Evolutionary conservation across 1,140 invertebrate genomes (phyloP), one percentile per base, ranked within the genome.

Genomic region (Meloidogyne chitwoodi): DNA sequence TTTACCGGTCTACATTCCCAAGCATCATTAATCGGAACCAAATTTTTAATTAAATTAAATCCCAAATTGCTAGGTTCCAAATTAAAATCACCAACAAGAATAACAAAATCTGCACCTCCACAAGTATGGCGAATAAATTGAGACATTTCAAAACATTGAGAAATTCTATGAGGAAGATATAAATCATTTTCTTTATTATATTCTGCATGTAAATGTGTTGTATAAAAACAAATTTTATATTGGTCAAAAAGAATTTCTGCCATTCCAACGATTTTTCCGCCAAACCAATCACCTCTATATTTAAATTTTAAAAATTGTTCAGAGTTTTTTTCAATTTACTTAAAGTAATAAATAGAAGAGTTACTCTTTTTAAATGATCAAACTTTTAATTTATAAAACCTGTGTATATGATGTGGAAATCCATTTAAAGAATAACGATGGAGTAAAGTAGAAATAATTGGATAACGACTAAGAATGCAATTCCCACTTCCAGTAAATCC

Each of bases 361-460:
- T n/a, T n/a, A n/a, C n/a, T n/a, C n/a, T n/a, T n/a, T n/a, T n/a
- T n/a, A n/a, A n/a, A n/a, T n/a, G n/a, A n/a, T n/a, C n/a, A n/a
- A n/a, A n/a, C n/a, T n/a, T n/a, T 38, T 38, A 38, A 38, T 6
- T 12, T 11, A 62, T 14, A 22, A 19, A 38, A 80, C 80, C 81
- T 67, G 66, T 94, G 93, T 79, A 98, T 90, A 88, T 95, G 96
- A 87, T 98, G 95, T 70, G 95, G 92, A 86, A 96, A 97, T 3
- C 95, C 95, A 90, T 98, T 98, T n/a, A 98, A 88, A 38, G 93
- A 91, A 92, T 93, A 98, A 76, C 92, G 91, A 88, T 95, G 93
- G 82, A 94, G 95, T 84, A 95, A 92, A 0, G 93, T 92, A 86
- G 94, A 93, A 83, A 92, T 88, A 64, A 98, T 95, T n/a, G 91